These are phyloP conservation scores for Apotomis capreana DNA, from an alignment of 2,888 invertebrate species.

Conservation along the genomic window DNA sequence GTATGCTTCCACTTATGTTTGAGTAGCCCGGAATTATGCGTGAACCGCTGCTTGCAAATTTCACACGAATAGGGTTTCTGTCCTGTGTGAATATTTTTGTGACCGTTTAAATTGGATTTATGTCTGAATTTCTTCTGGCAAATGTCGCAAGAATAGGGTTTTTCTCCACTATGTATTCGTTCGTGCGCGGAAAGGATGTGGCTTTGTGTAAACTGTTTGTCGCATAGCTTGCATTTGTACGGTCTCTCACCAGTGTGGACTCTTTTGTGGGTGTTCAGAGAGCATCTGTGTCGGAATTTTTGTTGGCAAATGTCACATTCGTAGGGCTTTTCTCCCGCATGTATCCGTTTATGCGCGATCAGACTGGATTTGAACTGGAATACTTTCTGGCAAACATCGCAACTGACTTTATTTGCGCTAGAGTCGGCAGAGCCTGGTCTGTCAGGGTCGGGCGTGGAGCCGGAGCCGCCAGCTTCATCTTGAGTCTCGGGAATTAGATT, in stretches of 20 bases:
- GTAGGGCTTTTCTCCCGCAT: not conserved
- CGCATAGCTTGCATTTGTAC: not conserved
- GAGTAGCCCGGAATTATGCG: not conserved
- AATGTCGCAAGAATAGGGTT: not conserved
- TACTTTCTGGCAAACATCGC: not conserved
- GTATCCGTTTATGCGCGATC: not conserved
- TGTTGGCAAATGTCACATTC: not conserved
- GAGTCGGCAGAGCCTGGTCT: not conserved
- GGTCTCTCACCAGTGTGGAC: not conserved
- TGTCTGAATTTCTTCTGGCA: not conserved
- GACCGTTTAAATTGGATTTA: not conserved
- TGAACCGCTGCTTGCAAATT: not conserved
- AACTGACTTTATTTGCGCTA: not conserved
- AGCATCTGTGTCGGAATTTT: not conserved
- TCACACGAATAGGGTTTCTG: not conserved
- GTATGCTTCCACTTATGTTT: not conserved
- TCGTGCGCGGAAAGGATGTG: not conserved
- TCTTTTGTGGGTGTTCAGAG: not conserved
- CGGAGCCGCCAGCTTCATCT: not conserved
- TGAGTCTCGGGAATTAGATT: not conserved
- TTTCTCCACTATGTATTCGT: not conserved
- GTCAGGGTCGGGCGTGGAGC: not conserved
- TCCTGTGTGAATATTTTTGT: not conserved
- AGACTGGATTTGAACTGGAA: not conserved
- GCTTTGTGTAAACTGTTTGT: not conserved